Conservation (phyloP, 2,888 invertebrate genomes). For the Eupithecia subfuscata region DNA sequence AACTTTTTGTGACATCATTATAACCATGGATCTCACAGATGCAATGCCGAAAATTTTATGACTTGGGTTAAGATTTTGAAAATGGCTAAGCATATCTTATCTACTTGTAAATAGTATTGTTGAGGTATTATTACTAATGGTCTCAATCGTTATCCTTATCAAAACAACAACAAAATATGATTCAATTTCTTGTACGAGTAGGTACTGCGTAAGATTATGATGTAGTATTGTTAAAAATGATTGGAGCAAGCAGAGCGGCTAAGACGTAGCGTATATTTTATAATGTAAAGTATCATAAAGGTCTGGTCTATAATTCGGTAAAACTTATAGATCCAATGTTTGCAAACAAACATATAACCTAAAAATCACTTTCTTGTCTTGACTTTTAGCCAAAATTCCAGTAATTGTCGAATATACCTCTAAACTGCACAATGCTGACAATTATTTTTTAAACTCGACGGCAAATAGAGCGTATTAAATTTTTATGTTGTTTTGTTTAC, state of each 20-base stretch:
- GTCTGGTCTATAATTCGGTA: not conserved
- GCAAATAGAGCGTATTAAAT: not conserved
- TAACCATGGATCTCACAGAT: constrained; percentile 2
- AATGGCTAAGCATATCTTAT: not conserved
- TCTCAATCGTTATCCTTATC: not conserved
- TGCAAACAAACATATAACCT: too few species aligned
- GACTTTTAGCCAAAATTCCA: too few species aligned
- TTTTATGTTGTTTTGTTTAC: not conserved
- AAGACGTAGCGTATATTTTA: not conserved
- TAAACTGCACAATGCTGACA: too few species aligned
- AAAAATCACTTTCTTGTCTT: too few species aligned
- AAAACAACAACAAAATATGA: not conserved
- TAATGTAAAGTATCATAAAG: not conserved
- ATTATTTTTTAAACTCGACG: too few species aligned
- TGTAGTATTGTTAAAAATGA: not conserved
- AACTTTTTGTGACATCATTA: constrained; percentile 29
- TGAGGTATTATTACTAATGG: not conserved
- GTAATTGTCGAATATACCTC: too few species aligned
- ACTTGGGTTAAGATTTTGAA: not conserved
- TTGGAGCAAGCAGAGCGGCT: not conserved
- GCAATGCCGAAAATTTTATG: not conserved
- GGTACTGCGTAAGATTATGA: not conserved
- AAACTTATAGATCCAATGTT: not conserved
- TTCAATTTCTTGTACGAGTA: not conserved
- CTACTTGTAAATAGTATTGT: not conserved